Evolutionary conservation across 2,113 vertebrate species (phyloP).

Genomic region (Bubo blakistoni): DNA sequence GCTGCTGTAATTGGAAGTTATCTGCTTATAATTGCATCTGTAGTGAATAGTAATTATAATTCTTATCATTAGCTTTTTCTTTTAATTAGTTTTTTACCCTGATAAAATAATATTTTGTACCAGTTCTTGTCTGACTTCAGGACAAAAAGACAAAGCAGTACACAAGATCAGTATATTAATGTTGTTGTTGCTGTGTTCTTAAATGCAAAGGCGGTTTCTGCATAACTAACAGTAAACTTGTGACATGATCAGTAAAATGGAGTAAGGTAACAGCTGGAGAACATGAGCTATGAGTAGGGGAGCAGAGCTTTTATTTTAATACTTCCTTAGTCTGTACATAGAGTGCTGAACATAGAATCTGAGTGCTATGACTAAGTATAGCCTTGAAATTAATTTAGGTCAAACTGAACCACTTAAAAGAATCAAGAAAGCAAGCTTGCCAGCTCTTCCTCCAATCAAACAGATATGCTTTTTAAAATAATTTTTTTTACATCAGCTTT

Average conservation of each 20-base stretch:
- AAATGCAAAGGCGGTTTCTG: background rate
- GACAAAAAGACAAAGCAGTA: background rate
- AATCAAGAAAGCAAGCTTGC: background rate
- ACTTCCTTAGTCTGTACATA: background rate
- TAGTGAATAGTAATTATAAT: constrained; percentile 70
- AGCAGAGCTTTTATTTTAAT: background rate
- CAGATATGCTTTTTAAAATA: background rate
- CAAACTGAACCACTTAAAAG: background rate
- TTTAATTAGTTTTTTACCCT: constrained; percentile 58
- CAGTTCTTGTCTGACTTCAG: background rate
- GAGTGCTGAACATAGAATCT: background rate
- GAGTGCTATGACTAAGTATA: background rate
- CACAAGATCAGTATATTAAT: background rate
- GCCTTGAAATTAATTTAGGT: background rate
- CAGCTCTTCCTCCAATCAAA: background rate
- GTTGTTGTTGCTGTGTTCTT: background rate
- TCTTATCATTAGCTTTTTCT: constrained; percentile 66
- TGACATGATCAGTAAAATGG: background rate
- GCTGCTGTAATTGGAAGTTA: constrained; percentile 69
- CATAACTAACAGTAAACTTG: background rate
- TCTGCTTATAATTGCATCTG: constrained; percentile 70
- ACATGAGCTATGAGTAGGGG: background rate
- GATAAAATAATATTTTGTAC: constrained; percentile 54
- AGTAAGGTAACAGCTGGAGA: background rate
- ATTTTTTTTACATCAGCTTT: background rate